Evolutionary conservation across 2,888 invertebrate species (phyloP), one percentile per base, ranked within the genome.

Genomic region (Callosobruchus maculatus): DNA sequence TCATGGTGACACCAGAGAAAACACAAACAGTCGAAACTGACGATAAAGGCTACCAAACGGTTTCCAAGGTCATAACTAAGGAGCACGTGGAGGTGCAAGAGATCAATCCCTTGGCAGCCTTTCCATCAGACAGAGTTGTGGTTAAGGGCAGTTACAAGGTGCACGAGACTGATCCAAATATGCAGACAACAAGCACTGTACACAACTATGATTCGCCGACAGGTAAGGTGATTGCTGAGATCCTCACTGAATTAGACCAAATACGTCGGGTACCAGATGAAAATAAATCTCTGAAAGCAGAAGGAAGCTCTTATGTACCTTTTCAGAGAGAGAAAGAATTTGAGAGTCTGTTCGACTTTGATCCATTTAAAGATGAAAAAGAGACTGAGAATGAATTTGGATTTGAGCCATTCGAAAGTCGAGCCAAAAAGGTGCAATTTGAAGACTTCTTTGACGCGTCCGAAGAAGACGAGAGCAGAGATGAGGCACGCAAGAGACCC

Each of bases 91-190:
- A 78, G 30, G 71, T 78, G 20, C 72, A 76, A 68, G 71, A 74
- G 22, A 72, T 76, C 2, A 77, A 77, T 69, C 76, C 76, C 0
- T 21, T 71, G 0, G 78, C 77, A 2, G 20, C 21, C 13, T 71
- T 26, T 68, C 77, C 77, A 0, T 74, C 67, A 2, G 75, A 77
- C 2, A 72, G 74, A 72, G 66, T 73, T 7, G 70, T 70, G 22
- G 70, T 79, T 0, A 68, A 71, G 20, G 78, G 78, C 0, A 74
- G 75, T 22, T 80, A 79, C 71, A 77, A 78, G 68, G 79, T 80
- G 4, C 75, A 77, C 30, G 79, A 80, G 70, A 75, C 74, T 20
- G 77, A 79, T 74, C 80, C 80, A 0, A 72, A 75, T 21, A 78
- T 77, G 49, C 21, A 72, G 21, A 78, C 77, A 9, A 75, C 76